Base-by-base conservation (phyloP, 2,888 invertebrate species). In the Alloplasta piceator region DNA sequence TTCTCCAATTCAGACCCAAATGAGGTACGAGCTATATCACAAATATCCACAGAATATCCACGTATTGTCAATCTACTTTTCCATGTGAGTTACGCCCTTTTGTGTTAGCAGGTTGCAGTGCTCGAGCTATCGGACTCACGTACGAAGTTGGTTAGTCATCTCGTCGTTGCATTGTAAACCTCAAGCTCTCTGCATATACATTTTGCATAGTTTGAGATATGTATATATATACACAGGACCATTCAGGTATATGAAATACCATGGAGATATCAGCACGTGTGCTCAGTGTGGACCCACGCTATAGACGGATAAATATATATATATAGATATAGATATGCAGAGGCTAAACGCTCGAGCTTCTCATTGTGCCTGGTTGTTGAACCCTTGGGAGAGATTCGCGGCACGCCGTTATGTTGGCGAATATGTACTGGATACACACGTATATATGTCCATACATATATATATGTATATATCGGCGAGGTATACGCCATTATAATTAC, bases 331-430 rank as follows among this genome's bases (percentile, higher is more conserved):
- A 50, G 2, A 16, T 50, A 56, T 38, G 26, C 26, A 48, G 67
- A 63, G 50, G 46, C 58, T 77, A 73, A 78, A 82, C 74, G 78
- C 66, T 75, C 74, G 66, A 71, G 70, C 74, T 64, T 85, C 87
- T 87, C 87, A 90, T 90, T 90, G 89, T 90, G 82, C 87, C 84
- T 88, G 89, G 89, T 86, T 87, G 88, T 90, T 90, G 89, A 90
- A 90, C 88, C 87, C 88, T 86, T 88, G 88, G 86, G 89, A 90
- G 86, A 85, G 86, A 85, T 76, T 72, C 81, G 82, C 66, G 71
- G 83, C 83, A 81, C 82, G 81, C 83, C 84, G 83, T 81, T 85
- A 85, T 72, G 76, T 80, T 72, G 64, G 67, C 76, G 72, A 78
- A 82, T 78, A 71, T 75, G 66, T 63, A 71, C 55, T 52, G 52